Base-by-base conservation (phyloP, 2,888 invertebrate species). In the Hypolimnas misippus region DNA sequence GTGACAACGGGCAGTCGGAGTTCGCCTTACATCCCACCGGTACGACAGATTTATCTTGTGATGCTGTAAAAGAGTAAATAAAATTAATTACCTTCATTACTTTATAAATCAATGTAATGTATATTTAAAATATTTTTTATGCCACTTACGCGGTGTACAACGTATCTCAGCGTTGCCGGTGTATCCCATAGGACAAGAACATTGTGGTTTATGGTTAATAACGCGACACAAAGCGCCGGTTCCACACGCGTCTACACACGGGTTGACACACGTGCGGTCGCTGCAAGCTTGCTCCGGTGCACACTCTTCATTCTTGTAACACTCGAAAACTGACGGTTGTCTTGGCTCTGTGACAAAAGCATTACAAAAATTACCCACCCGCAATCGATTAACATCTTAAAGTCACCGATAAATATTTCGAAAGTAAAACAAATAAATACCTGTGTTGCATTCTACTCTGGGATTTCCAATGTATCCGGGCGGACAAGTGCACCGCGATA, bases 211-310 rank as follows among this genome's bases (percentile, higher is more conserved):
- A 75, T 97, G 96, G 67, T 95, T 92, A 73, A 96, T 94, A 3
- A 95, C 95, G 67, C 96, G 95, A 77, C 98, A 98, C 76, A 97
- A 94, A n/a, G 97, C 96, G 54, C 96, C 95, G 49, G 92, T 83
- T 42, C 96, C 96, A 81, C 98, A 98, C 14, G 95, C 94, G 70
- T 95, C 94, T 12, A 89, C 78, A 75, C 97, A 98, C 3, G 97
- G 97, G 84, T 96, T 97, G 0, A 95, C 90, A 76, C 97, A 98
- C 25, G 92, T 86, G 69, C 96, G 95, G 74, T 97, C 96, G 56
- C 94, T 91, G 77, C 98, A 98, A 10, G 94, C 94, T 72, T 94
- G 94, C 74, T 97, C 96, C 14, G 88, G 84, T 4, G 94, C 90
- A 78, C 98, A 98, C 67, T 98, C 97, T 49, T 94, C 94, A 77